Percentiles rank a stretch among this genome's conserved stretches.
Evolutionary conservation across 2,888 invertebrate species (phyloP).

Genomic region (Trachelus troglodyta): DNA sequence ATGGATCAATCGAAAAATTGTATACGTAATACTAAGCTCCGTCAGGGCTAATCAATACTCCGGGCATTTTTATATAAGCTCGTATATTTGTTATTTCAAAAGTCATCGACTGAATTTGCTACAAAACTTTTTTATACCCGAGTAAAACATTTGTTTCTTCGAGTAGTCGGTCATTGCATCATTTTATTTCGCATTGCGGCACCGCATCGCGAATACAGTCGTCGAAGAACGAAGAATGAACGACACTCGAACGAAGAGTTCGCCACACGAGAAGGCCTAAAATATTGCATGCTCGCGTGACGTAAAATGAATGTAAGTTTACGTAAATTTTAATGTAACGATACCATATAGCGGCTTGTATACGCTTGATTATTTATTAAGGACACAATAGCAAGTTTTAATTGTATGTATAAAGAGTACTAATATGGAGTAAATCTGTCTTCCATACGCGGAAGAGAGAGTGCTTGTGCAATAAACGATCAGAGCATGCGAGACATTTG

Average conservation of each 20-base stretch:
- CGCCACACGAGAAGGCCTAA: background rate
- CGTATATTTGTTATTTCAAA: background rate
- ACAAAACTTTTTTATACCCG: background rate
- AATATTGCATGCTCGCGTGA: background rate
- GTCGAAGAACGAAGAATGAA: background rate
- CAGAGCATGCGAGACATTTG: slow-evolving; percentile 41
- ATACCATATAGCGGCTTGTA: background rate
- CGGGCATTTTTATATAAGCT: background rate
- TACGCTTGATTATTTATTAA: background rate
- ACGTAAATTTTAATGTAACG: background rate
- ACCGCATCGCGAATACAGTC: background rate
- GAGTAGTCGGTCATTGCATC: background rate
- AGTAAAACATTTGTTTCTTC: background rate
- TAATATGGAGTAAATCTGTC: background rate
- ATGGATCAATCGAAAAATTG: background rate
- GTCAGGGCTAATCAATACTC: background rate
- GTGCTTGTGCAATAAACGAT: slow-evolving; percentile 51
- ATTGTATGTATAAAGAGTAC: background rate
- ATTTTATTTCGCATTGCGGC: background rate
- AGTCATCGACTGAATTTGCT: background rate
- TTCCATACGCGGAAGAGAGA: background rate
- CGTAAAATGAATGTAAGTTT: background rate
- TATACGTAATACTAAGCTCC: background rate
- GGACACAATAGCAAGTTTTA: background rate
- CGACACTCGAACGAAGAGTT: background rate